Evolutionary conservation across 2,113 vertebrate species (phyloP), one percentile per base, ranked within the genome.

Genomic region (Machaerirhynchus nigripectus): DNA sequence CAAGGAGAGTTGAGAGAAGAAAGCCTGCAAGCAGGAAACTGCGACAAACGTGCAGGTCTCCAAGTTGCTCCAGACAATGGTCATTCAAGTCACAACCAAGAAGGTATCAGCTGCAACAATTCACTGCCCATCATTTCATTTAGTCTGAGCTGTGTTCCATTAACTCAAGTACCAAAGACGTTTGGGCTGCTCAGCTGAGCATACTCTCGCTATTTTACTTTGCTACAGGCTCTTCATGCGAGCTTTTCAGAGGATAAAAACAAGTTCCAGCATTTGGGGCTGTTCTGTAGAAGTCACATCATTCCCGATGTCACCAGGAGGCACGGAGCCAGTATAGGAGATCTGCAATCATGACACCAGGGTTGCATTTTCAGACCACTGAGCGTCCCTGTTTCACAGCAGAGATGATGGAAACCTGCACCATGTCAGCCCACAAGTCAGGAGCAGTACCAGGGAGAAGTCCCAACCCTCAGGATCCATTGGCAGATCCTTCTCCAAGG

Each of bases 381-480:
- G 64, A 70, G 2, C 30, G 49, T 33, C 44, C 26, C 17, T 55
- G 33, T 35, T 71, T 63, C 68, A 83, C 28, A 52, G 40, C 14
- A 86, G 37, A 77, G 49, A 85, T 49, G 35, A 67, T 44, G 47
- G 26, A 91, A 94, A 35, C 28, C 27, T 42, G 15, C 22, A 57
- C 9, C 73, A 60, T 22, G 24, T 44, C 81, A 95, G 28, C 68
- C 4, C 39, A 39, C 30, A 92, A n/a, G 44, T 40, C 44, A 65
- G 56, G 2, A 64, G n/a, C 35, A 78, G 33, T 23, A 65, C 5
- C 15, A 70, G n/a, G 33, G 61, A 77, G 93, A 92, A 95, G 64
- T 31, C n/a, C 10, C 56, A 70, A 0, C 8, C 26, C 8, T 4
- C 23, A 35, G 7, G 2, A 18, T 42, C 40, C 6, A 0, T 6